These are phyloP conservation scores for Drosophila meridiana DNA, from an alignment of 2,888 invertebrate species.

Conservation along the genomic window DNA sequence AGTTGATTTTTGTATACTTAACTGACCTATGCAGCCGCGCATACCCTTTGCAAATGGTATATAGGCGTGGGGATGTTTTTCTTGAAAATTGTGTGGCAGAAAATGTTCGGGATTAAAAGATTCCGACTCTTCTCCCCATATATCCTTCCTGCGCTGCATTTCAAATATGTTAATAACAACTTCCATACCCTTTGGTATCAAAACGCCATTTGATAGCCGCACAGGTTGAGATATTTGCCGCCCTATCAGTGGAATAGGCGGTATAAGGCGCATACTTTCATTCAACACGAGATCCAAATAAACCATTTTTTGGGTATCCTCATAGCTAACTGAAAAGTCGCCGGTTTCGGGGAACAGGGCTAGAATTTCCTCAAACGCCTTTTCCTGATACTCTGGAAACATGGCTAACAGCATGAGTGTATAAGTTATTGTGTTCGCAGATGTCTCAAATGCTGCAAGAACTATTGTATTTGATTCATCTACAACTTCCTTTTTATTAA, in stretches of 20 bases:
- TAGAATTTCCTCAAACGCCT: conserved; percentile 18
- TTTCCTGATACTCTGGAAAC: conserved; percentile 26
- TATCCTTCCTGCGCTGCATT: conserved; percentile 22
- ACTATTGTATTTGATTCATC: conserved; percentile 11
- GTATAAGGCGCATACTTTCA: conserved; percentile 18
- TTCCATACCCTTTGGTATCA: conserved; percentile 10
- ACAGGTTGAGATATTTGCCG: conserved; percentile 6
- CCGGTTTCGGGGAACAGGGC: conserved; percentile 2
- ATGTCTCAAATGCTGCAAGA: conserved; percentile 23
- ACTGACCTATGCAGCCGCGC: conserved; percentile 21
- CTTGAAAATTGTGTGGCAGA: conserved; percentile 16
- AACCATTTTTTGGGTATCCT: conserved; percentile 13
- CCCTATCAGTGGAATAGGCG: conserved; percentile 19
- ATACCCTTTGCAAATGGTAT: conserved; percentile 23
- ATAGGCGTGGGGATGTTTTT: conserved; percentile 16
- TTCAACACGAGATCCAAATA: conserved; percentile 21
- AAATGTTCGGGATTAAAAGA: conserved; percentile 21
- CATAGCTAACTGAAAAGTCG: conserved; percentile 12
- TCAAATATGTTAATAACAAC: conserved; percentile 20
- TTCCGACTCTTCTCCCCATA: conserved; percentile 24
- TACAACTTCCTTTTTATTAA: conserved; percentile 4
- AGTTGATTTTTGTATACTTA: no score
- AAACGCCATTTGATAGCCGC: conserved; percentile 8
- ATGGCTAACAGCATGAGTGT: conserved; percentile 24
- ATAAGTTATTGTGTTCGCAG: background rate